Conservation (phyloP, 2,113 vertebrate species). For the Malaclemys terrapin region DNA sequence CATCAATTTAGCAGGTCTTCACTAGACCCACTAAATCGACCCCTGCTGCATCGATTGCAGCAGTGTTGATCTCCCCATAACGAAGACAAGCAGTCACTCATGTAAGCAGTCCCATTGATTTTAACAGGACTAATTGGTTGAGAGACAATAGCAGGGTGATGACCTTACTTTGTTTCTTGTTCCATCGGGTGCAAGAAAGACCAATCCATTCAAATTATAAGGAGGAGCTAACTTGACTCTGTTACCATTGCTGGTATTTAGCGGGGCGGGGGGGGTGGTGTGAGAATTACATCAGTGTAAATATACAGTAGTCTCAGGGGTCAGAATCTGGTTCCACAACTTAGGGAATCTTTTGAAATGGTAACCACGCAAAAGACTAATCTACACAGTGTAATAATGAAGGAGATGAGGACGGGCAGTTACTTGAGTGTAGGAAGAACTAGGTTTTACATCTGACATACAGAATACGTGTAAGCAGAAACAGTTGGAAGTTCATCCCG, state of each 20-base stretch:
- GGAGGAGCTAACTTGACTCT: background rate
- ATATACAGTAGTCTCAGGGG: background rate
- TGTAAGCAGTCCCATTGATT: background rate
- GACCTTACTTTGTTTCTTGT: background rate
- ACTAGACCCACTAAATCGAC: too few relatives aligned
- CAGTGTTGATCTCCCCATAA: too few relatives aligned
- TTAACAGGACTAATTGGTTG: background rate
- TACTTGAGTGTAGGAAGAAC: background rate
- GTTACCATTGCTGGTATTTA: background rate
- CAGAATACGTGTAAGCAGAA: background rate
- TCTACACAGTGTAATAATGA: background rate
- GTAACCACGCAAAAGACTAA: background rate
- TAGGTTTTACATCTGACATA: background rate
- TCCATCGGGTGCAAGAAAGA: background rate
- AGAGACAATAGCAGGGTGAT: background rate
- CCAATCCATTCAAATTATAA: constrained; percentile 37
- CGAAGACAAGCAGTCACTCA: too few relatives aligned
- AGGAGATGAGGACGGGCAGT: background rate
- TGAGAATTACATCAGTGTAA: background rate
- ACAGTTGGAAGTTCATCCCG: background rate
- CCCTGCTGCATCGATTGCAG: too few relatives aligned
- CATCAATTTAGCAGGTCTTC: too few relatives aligned
- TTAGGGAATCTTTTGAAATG: background rate
- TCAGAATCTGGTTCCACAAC: background rate
- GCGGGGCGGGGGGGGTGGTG: too few relatives aligned